phyloP scores from a whole-genome alignment of 1,140 invertebrate species.

The Drosophila suzukii region DNA sequence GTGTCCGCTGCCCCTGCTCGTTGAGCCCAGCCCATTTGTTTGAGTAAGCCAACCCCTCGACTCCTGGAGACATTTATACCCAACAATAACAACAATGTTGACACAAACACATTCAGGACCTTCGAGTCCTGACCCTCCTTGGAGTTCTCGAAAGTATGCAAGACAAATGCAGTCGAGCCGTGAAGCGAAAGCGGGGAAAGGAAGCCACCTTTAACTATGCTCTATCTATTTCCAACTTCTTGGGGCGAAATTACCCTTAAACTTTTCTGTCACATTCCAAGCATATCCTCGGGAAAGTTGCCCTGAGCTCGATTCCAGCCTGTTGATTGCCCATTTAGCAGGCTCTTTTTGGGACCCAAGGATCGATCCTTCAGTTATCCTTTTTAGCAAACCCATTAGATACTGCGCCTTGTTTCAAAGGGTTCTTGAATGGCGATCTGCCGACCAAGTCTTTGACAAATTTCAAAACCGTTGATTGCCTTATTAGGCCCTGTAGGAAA shows the following conservation, averaged over 20 bases:
- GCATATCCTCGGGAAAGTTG: constrained; percentile 50
- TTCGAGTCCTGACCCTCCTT: constrained; percentile 6
- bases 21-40: constrained; percentile 44
- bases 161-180: constrained; percentile 63
- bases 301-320: constrained; percentile 51
- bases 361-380: constrained; percentile 21
- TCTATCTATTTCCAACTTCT: constrained; percentile 38
- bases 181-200: constrained; percentile 3
- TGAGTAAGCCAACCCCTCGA: constrained; percentile 20
- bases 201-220: constrained; percentile 31
- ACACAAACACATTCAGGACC: constrained; percentile 58
- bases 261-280: constrained; percentile 68
- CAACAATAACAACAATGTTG: constrained; percentile 57
- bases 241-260: constrained; percentile 55
- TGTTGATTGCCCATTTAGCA: constrained; percentile 76
- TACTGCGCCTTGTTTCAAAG: background rate
- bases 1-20: constrained; percentile 39
- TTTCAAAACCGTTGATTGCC: constrained; percentile 31
- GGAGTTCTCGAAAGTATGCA: constrained; percentile 44
- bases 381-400: constrained; percentile 18
- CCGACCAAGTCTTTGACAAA: constrained; percentile 32
- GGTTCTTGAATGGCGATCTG: constrained; percentile 14
- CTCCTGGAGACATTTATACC: constrained; percentile 66
- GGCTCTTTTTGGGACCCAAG: background rate
- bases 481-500: constrained; percentile 27